Evolutionary conservation across 2,797 vertebrate genomes (phyloP), one percentile per base, ranked within the genome.

Genomic region (Cynodonichthys magdalenae): DNA sequence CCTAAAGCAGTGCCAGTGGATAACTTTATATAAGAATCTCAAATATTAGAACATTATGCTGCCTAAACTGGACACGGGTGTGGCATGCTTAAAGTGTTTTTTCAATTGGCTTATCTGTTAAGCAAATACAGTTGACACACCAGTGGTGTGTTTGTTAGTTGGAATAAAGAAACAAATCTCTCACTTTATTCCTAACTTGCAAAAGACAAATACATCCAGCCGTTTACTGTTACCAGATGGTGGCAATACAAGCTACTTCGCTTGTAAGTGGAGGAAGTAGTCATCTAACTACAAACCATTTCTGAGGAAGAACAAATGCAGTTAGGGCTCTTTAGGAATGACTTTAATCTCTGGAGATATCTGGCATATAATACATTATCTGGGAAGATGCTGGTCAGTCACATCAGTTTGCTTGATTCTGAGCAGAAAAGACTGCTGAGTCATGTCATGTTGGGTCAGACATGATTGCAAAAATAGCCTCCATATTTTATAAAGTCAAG

Each of bases 31-130:
- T 45, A 42, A 69, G 47, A n/a, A 24, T 58, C 54, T 53, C 52
- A 54, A 45, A 54, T 63, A 3, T 47, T 59, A 75, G 59, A 52
- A 47, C 36, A 60, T 70, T 64, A 63, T 2, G 14, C 27, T 60
- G 77, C 71, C 66, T 74, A 69, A 75, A 74, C 71, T 24, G 11
- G 59, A 48, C 62, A 80, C 65, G 74, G 82, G 82, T 79, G 86
- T 79, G 77, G 74, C 70, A 69, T 48, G 29, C 17, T 46, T 66
- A 62, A 66, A 73, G 70, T 64, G 59, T 63, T 55, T 50, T 50
- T 49, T 47, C 46, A 39, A 57, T 39, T 44, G 41, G 36, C 10
- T 50, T 54, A 45, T 62, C 55, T 48, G 15, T 48, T 58, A 20
- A 42, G 47, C n/a, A 41, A 57, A 34, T 3, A 61, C 4, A 5